phyloP scores from a whole-genome alignment of 2,888 invertebrate species.

The Nemotelus pantherinus region DNA sequence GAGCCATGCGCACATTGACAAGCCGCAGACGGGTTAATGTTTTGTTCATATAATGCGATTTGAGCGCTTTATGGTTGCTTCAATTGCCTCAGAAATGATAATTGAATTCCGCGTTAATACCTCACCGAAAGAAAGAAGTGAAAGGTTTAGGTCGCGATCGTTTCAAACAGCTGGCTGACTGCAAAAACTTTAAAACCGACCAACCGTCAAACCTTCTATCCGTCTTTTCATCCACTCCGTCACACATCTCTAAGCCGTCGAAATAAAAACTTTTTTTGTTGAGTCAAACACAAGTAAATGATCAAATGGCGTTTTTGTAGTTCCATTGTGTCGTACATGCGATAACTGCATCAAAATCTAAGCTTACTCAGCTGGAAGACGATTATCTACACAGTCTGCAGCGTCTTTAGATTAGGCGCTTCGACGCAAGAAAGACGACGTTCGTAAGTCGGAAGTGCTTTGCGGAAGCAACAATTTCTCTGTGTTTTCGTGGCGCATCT shows the following conservation, averaged over 20 bases:
- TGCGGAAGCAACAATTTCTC: constrained; percentile 28
- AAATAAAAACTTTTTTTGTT: too few species aligned
- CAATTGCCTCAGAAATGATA: constrained; percentile 26
- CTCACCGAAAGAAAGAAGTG: constrained; percentile 34
- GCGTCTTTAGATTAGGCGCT: too few species aligned
- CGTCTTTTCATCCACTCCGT: too few species aligned
- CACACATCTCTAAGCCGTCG: too few species aligned
- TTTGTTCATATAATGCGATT: too few species aligned
- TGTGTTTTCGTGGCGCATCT: constrained; percentile 15
- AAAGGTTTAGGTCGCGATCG: constrained; percentile 26
- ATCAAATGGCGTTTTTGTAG: not conserved
- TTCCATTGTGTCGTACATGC: not conserved
- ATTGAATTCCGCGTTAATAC: not conserved
- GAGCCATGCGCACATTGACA: too few species aligned
- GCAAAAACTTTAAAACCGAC: not conserved
- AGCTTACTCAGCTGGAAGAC: not conserved
- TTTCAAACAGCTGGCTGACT: not conserved
- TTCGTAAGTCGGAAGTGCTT: not conserved
- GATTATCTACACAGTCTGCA: not conserved
- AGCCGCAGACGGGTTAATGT: too few species aligned
- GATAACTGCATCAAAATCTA: not conserved
- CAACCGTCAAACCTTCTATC: too few species aligned
- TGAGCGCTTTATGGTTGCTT: not conserved
- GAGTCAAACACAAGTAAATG: too few species aligned
- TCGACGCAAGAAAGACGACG: too few species aligned